Evolutionary conservation across 2,888 invertebrate genomes (phyloP).

Genomic region (Ophion ventricosus): DNA sequence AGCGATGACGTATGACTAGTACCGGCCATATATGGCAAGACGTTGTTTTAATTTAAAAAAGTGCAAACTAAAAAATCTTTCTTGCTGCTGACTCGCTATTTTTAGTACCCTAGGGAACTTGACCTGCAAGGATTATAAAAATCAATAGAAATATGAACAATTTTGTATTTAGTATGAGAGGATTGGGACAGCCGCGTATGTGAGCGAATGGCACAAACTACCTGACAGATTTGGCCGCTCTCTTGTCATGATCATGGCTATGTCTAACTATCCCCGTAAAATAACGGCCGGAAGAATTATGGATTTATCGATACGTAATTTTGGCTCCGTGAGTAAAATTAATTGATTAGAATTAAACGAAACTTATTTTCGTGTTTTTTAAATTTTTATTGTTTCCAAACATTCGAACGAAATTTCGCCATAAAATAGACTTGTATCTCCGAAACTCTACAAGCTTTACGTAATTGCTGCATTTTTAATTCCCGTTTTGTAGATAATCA

Average conservation of each 20-base stretch:
- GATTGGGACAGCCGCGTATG: constrained; percentile 66
- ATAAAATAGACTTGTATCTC: neutral
- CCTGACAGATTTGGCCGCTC: constrained; percentile 60
- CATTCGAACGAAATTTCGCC: neutral
- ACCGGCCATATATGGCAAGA: no score
- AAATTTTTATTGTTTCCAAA: neutral
- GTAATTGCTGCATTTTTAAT: neutral
- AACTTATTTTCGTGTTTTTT: neutral
- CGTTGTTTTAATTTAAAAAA: no score
- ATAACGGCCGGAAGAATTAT: constrained; percentile 72
- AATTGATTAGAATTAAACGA: neutral
- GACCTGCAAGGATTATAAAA: neutral
- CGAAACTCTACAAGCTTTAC: neutral
- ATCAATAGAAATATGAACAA: neutral
- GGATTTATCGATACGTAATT: constrained; percentile 70
- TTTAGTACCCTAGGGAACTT: no score
- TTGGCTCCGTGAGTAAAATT: constrained; percentile 69
- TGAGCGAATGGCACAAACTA: constrained; percentile 69
- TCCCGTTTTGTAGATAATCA: constrained; percentile 47
- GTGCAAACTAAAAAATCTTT: no score
- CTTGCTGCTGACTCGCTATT: no score
- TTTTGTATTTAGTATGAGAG: neutral
- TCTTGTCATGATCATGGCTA: constrained; percentile 67
- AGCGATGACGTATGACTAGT: no score
- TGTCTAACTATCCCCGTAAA: constrained; percentile 67